phyloP scores from a whole-genome alignment of 2,888 invertebrate species.

The Drosophila neonasuta region DNA sequence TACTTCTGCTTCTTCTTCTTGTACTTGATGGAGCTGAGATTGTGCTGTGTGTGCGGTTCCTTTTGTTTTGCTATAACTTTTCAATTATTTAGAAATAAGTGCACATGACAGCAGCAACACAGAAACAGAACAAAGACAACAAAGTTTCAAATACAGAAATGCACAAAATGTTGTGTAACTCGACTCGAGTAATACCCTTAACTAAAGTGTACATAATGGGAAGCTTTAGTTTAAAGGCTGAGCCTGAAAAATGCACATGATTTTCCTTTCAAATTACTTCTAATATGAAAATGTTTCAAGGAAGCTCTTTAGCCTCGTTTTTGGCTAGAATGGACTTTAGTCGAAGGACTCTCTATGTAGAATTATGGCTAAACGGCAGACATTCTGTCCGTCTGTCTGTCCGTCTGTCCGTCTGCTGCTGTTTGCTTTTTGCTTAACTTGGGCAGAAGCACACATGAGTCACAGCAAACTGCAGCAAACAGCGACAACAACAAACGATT shows the following conservation, averaged over 20 bases:
- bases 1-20: not conserved
- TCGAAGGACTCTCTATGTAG: not conserved
- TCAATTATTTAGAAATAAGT: constrained; percentile 75
- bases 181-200: constrained; percentile 41
- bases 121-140: constrained; percentile 38
- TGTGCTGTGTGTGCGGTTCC: constrained; percentile 11
- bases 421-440: constrained; percentile 43
- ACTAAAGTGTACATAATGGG: not conserved
- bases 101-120: constrained; percentile 56
- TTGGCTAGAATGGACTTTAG: not conserved
- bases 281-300: not conserved
- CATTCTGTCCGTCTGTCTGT: not conserved
- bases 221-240: not conserved
- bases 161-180: not conserved
- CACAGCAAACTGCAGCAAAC: constrained; percentile 41
- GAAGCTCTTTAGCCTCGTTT: constrained; percentile 6
- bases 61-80: constrained; percentile 62
- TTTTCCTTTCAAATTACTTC: constrained; percentile 5
- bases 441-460: constrained; percentile 47
- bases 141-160: constrained; percentile 31
- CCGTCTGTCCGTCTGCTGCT: not conserved
- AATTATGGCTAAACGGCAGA: constrained; percentile 16
- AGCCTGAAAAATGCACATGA: not conserved
- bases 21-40: constrained; percentile 5
- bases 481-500: constrained; percentile 53